phyloP scores from a whole-genome alignment of 2,113 vertebrate species.

The Prinia subflava region DNA sequence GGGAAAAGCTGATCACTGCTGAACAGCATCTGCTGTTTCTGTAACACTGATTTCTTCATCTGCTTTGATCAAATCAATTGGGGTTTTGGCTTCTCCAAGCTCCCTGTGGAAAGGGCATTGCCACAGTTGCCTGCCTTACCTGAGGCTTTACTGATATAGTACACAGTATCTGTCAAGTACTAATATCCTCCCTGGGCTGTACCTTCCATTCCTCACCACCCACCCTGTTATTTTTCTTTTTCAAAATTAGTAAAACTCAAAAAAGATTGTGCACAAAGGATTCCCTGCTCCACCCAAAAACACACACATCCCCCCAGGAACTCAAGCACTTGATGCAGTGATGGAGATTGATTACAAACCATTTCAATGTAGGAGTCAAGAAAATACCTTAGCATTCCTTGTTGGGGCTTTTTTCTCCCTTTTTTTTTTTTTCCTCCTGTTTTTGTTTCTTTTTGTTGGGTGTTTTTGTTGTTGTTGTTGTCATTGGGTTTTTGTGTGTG shows the following conservation, averaged over 20 bases:
- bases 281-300: background rate
- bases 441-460: background rate
- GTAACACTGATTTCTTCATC: background rate
- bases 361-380: background rate
- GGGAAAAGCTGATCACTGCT: background rate
- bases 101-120: background rate
- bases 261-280: background rate
- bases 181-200: background rate
- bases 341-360: background rate
- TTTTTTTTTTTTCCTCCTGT: fast-evolving
- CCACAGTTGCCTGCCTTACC: background rate
- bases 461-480: too few species aligned
- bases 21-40: background rate
- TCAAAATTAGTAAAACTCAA: background rate
- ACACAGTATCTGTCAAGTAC: background rate
- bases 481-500: background rate
- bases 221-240: background rate
- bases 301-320: background rate
- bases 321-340: background rate
- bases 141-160: background rate
- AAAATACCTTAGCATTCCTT: background rate
- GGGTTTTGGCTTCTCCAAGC: background rate
- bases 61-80: background rate
- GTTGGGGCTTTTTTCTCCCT: fast-evolving
- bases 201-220: background rate